These are phyloP conservation scores for Fregata magnificens DNA, from an alignment of 2,113 vertebrate genomes.

Conservation along the genomic window DNA sequence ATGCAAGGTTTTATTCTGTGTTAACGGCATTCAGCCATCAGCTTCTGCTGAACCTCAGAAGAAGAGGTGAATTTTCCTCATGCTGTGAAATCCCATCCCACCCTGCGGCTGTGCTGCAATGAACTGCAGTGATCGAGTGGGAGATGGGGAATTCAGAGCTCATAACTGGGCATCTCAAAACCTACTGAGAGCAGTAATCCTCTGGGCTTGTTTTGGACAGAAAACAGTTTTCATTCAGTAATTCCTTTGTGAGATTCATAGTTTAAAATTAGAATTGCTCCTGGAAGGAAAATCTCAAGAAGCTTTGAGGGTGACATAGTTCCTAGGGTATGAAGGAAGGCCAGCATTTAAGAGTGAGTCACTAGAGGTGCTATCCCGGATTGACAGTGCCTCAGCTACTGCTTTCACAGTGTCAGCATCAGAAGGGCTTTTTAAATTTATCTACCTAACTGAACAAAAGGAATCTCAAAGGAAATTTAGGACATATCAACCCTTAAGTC, in stretches of 20 bases:
- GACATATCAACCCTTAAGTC: background rate
- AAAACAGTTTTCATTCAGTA: background rate
- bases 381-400: background rate
- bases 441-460: background rate
- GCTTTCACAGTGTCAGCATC: background rate
- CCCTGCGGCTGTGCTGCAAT: rapidly evolving
- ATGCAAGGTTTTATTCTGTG: background rate
- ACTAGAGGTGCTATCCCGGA: background rate
- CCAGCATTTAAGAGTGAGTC: background rate
- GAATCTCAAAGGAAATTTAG: background rate
- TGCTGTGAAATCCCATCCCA: background rate
- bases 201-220: background rate
- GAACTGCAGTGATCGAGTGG: background rate
- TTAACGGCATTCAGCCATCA: background rate
- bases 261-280: background rate
- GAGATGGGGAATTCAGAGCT: background rate
- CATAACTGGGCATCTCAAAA: background rate
- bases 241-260: background rate
- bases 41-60: background rate
- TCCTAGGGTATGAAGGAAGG: background rate
- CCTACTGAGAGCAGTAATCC: background rate
- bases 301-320: background rate
- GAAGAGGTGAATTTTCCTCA: background rate
- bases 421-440: background rate
- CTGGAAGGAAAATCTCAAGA: background rate